These are phyloP conservation scores for Eupithecia subfuscata DNA, from an alignment of 2,888 invertebrate species.

Conservation along the genomic window DNA sequence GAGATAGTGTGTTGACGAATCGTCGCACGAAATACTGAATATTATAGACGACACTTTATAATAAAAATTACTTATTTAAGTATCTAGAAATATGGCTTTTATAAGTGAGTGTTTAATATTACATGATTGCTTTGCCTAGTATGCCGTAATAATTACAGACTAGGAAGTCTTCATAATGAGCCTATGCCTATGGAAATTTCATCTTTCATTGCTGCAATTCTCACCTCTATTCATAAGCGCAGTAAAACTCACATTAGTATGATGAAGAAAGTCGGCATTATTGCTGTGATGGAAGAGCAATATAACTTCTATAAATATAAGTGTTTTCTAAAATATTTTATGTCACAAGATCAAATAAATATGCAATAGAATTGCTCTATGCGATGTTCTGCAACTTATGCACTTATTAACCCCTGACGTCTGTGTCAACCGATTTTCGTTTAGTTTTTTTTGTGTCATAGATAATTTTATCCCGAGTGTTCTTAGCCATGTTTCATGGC, in stretches of 20 bases:
- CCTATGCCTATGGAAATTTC: slow-evolving; percentile 37
- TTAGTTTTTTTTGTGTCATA: too few relatives aligned
- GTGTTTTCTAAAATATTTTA: not conserved
- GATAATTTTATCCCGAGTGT: too few relatives aligned
- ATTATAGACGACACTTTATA: too few relatives aligned
- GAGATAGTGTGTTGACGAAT: too few relatives aligned
- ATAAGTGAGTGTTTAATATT: slow-evolving; percentile 1
- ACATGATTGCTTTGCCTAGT: slow-evolving; percentile 4
- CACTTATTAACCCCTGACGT: too few relatives aligned
- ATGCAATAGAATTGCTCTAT: not conserved
- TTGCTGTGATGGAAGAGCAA: not conserved
- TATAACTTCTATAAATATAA: not conserved
- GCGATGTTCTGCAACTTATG: not conserved
- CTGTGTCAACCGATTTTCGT: too few relatives aligned
- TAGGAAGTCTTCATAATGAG: slow-evolving; percentile 44
- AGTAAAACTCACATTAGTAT: slow-evolving; percentile 17
- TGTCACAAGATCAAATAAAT: not conserved
- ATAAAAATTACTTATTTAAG: too few relatives aligned
- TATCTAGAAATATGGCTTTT: not conserved
- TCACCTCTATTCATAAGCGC: slow-evolving; percentile 19
- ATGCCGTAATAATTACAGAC: slow-evolving; percentile 37
- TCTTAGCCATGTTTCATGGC: too few relatives aligned
- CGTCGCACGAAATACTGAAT: too few relatives aligned
- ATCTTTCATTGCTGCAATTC: slow-evolving; percentile 27
- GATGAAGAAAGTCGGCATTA: slow-evolving; percentile 7